These are phyloP conservation scores for Sylvicola cinctus DNA, from an alignment of 2,888 invertebrate genomes.

Conservation along the genomic window DNA sequence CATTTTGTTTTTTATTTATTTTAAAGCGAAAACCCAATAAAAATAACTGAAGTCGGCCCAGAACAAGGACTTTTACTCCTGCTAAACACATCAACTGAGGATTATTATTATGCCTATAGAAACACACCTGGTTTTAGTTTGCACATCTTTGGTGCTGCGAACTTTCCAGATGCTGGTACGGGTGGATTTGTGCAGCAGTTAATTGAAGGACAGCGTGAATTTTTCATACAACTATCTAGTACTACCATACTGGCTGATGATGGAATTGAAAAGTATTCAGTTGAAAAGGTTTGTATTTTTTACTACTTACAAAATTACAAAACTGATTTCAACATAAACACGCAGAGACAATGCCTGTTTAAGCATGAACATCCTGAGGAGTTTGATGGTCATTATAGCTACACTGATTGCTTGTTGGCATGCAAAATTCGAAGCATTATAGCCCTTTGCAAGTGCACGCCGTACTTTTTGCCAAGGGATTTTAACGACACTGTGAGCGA, in stretches of 20 bases:
- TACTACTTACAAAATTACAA: background rate
- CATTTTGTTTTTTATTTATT: background rate
- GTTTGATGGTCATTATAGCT: constrained; percentile 27
- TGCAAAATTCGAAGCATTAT: constrained; percentile 27
- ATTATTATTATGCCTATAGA: constrained; percentile 30
- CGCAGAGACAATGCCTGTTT: constrained; percentile 29
- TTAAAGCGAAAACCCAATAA: background rate
- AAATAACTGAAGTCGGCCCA: constrained; percentile 14
- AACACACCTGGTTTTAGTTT: constrained; percentile 28
- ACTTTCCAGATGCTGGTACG: constrained; percentile 27
- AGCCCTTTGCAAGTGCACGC: constrained; percentile 30
- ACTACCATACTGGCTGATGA: constrained; percentile 5
- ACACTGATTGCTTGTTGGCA: constrained; percentile 30
- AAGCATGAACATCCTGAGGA: constrained; percentile 20
- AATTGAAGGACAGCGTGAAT: constrained; percentile 16
- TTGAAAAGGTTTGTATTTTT: constrained; percentile 1
- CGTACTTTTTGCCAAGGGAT: constrained; percentile 27
- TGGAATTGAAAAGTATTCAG: constrained; percentile 6
- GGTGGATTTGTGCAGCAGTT: constrained; percentile 24
- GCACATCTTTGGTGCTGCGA: constrained; percentile 25
- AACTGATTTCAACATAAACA: background rate
- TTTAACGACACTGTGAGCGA: constrained; percentile 4
- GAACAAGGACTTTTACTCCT: constrained; percentile 27
- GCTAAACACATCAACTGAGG: constrained; percentile 28
- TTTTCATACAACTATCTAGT: constrained; percentile 13